Evolutionary conservation across 1,140 invertebrate genomes (phyloP).

Genomic region (Reticulitermes speratus): DNA sequence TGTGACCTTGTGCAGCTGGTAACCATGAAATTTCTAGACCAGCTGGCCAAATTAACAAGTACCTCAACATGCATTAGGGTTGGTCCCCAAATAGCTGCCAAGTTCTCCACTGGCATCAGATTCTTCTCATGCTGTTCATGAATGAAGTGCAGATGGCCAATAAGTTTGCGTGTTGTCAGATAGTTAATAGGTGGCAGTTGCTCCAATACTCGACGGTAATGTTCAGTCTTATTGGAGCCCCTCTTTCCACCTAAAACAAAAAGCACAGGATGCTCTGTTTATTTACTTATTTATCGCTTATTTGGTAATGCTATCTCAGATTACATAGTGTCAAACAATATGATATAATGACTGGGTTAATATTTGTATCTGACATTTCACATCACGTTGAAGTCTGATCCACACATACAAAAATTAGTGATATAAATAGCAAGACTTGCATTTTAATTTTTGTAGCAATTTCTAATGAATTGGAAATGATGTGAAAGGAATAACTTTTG

Average conservation of each 20-base stretch:
- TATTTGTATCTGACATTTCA: no score
- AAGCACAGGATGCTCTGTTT: background rate
- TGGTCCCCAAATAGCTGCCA: conserved; percentile 83
- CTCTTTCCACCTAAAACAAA: background rate
- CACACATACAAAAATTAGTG: no score
- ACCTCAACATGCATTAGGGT: conserved; percentile 73
- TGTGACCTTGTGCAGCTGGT: no score
- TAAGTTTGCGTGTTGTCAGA: conserved; percentile 70
- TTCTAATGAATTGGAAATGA: no score
- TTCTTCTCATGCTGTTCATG: conserved; percentile 70
- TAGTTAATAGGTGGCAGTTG: conserved; percentile 66
- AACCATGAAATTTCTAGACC: no score
- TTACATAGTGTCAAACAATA: background rate
- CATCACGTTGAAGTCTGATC: no score
- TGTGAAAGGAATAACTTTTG: no score
- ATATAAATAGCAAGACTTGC: no score
- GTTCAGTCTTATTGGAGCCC: conserved; percentile 36
- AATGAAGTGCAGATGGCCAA: conserved; percentile 79
- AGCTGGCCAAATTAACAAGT: conserved; percentile 25
- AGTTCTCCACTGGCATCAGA: conserved; percentile 75
- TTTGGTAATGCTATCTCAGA: background rate
- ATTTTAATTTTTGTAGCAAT: no score
- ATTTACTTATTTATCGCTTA: background rate
- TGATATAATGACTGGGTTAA: background rate
- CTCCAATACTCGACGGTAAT: conserved; percentile 60